Percentiles rank a stretch among this genome's conserved stretches.
Conservation (phyloP, 2,797 vertebrate genomes). For the Hylomyscus alleni region DNA sequence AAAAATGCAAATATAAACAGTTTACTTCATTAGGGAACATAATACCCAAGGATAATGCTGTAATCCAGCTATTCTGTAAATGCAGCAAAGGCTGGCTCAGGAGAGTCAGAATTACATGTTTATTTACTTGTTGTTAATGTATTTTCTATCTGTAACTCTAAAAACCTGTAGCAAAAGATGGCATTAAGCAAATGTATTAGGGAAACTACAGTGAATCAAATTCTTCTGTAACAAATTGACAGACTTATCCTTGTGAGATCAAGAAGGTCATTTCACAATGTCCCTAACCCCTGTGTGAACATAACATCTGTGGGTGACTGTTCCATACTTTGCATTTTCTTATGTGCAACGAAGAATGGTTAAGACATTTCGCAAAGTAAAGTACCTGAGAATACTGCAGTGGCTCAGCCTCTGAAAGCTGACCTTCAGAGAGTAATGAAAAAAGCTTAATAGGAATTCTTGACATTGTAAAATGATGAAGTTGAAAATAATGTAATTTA, state of each 20-base stretch:
- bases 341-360: neutral
- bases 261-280: neutral
- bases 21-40: neutral
- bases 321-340: neutral
- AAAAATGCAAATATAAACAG: neutral
- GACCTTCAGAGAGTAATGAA: conserved; percentile 41
- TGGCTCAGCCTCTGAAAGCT: neutral
- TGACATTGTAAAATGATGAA: conserved; percentile 63
- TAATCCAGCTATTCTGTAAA: neutral
- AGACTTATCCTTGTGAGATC: neutral
- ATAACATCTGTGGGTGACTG: neutral
- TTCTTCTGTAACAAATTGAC: neutral
- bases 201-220: neutral
- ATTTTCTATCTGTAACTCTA: neutral
- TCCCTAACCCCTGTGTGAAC: neutral
- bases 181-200: neutral
- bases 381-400: neutral
- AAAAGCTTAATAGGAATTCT: neutral
- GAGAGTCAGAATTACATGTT: neutral
- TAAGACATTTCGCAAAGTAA: neutral
- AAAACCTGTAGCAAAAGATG: neutral
- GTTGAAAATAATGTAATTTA: neutral
- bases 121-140: neutral
- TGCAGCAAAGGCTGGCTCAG: neutral
- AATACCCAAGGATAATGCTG: neutral